Evolutionary conservation across 2,888 invertebrate genomes (phyloP), one percentile per base, ranked within the genome.

Genomic region (Hydriomena furcata): DNA sequence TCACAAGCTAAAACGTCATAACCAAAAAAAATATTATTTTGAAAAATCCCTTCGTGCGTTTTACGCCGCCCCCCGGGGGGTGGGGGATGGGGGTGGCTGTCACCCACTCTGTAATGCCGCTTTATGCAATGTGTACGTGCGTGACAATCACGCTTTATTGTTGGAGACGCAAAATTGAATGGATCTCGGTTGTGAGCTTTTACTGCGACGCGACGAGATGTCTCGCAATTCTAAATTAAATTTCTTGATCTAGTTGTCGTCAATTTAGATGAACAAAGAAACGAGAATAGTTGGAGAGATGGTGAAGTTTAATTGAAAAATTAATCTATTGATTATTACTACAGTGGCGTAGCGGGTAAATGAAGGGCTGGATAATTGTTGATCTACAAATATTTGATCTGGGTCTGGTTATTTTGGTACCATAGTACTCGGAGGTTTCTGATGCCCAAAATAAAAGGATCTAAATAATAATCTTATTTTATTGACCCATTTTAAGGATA

Each of bases 111-210:
- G 65, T 78, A 77, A 76, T 77, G 68, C 73, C 74, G 69, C 75
- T 78, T 77, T 77, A 81, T 81, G 84, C 82, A 76, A 76, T 68
- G 76, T 78, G 79, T 87, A 86, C 90, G 90, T 90, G 90, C 90
- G 90, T 89, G 85, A 84, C 88, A 82, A 84, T 86, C 86, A 75
- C 84, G 78, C 84, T 82, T 84, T 83, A 86, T 84, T 78, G 83
- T 76, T 52, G 63, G 67, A 73, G 79, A 79, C 76, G 78, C 73
- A 69, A 78, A 83, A 83, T 81, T 84, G 82, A 84, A 83, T 84
- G 82, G 80, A 73, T 74, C 70, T 65, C 58, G 55, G 57, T 55
- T 58, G 69, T 59, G 68, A 63, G 62, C 60, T 68, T 69, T 58
- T 55, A 52, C 56, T 59, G 52, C 51, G 53, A 42, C 37, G 44